Conservation (phyloP, 2,888 invertebrate genomes). For the Conchocele bisecta region DNA sequence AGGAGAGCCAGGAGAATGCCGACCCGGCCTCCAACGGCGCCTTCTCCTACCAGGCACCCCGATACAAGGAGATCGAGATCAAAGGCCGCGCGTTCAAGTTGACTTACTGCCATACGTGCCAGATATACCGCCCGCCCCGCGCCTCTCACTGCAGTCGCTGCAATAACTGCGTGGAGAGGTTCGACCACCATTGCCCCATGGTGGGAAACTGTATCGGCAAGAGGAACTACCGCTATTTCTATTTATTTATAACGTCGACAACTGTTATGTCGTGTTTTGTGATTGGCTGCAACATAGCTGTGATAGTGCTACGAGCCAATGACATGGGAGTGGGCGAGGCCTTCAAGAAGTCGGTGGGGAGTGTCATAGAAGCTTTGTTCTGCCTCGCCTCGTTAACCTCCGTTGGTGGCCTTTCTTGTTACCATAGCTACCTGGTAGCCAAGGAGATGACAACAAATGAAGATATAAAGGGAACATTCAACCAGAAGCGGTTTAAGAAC, state of each 20-base stretch:
- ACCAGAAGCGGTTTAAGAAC: constrained; percentile 47
- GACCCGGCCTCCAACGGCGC: constrained; percentile 29
- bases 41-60: constrained; percentile 28
- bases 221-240: constrained; percentile 57
- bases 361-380: constrained; percentile 53
- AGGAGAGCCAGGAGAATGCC: constrained; percentile 42
- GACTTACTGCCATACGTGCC: constrained; percentile 52
- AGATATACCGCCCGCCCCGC: constrained; percentile 54
- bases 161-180: constrained; percentile 58
- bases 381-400: constrained; percentile 52
- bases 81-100: constrained; percentile 51
- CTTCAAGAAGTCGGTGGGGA: constrained; percentile 51
- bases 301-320: constrained; percentile 48
- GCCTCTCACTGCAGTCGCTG: constrained; percentile 57
- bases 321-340: constrained; percentile 50
- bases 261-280: constrained; percentile 53
- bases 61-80: constrained; percentile 50
- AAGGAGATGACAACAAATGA: constrained; percentile 57
- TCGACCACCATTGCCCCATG: constrained; percentile 61
- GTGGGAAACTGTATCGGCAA: constrained; percentile 57
- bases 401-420: constrained; percentile 56
- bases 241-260: constrained; percentile 49
- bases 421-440: constrained; percentile 57
- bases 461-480: constrained; percentile 55
- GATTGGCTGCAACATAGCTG: constrained; percentile 50